Evolutionary conservation across 2,888 invertebrate species (phyloP).

Genomic region (Callyntrura guangdongensis): DNA sequence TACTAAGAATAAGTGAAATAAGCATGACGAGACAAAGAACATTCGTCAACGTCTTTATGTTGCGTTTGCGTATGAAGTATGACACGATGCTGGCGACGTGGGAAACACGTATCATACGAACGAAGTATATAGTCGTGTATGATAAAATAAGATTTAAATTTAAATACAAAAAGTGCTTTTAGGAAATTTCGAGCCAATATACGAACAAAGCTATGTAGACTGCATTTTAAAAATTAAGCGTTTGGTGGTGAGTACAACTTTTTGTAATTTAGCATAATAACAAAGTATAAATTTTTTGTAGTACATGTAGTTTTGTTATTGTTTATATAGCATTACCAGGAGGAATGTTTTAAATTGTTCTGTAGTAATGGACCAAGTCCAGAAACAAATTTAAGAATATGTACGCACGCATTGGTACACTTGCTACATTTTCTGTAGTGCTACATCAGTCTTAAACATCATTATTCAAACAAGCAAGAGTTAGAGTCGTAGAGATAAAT

Average conservation of each 20-base stretch:
- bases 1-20: no score
- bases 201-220: slow-evolving; percentile 62
- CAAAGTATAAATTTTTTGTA: no score
- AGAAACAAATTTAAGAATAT: background rate
- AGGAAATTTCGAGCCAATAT: slow-evolving; percentile 59
- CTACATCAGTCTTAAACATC: background rate
- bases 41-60: slow-evolving; percentile 2
- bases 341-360: background rate
- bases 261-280: slow-evolving; percentile 21
- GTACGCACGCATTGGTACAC: background rate
- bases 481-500: no score
- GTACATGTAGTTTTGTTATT: no score
- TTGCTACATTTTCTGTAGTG: background rate
- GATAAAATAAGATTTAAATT: background rate
- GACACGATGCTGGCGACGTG: no score
- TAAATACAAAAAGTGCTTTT: slow-evolving; percentile 55
- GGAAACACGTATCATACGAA: background rate
- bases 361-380: no score
- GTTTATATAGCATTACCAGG: no score
- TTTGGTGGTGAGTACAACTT: slow-evolving; percentile 35
- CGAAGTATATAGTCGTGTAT: background rate
- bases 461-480: background rate
- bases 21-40: no score
- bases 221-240: slow-evolving; percentile 26
- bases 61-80: background rate